Evolutionary conservation across 2,113 vertebrate genomes (phyloP), one percentile per base, ranked within the genome.

Genomic region (Plotosus lineatus): DNA sequence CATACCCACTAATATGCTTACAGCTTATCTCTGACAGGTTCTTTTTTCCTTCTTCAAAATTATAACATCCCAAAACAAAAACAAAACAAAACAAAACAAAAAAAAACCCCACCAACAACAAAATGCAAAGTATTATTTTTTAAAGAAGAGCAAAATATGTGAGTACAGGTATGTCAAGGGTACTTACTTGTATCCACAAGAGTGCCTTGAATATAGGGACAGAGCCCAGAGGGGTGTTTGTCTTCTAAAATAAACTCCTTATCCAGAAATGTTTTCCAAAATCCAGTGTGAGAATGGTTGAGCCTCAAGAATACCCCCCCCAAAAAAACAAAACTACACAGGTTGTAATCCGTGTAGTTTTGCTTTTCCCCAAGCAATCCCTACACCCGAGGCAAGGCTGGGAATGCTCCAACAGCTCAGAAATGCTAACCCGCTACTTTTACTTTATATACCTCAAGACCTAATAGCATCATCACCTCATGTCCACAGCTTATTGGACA

Each of bases 311-410:
- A 77, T 56, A 48, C 69, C 88, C 90, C 86, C 88, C 87, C 87
- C 69, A 21, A 89, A 89, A 95, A 95, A 97, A 96, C 96, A 97
- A 97, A 99, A 97, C 97, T 95, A 97, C 97, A 96, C 96, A 85
- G 95, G 90, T 77, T 87, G 77, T 44, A 44, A 81, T 92, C 93
- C 92, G 94, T 95, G 97, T 97, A 95, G 97, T 98, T 98, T 94
- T 97, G 96, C 92, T 96, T 95, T 94, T 90, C 93, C 91, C 92
- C 94, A 61, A 66, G 96, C 96, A 97, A 96, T 97, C 95, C 97
- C 97, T 96, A 97, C 97, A 99, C 97, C 97, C 95, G 96, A 99
- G 96, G 97, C 95, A 94, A 95, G 96, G 97, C 94, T 92, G 96
- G 97, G 97, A 97, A 98, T 95, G 96, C 96, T 93, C 95, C 95